These are phyloP conservation scores for Ianthella basta DNA, from an alignment of 37 sponge, comb jelly and placozoan species.

Conservation along the genomic window DNA sequence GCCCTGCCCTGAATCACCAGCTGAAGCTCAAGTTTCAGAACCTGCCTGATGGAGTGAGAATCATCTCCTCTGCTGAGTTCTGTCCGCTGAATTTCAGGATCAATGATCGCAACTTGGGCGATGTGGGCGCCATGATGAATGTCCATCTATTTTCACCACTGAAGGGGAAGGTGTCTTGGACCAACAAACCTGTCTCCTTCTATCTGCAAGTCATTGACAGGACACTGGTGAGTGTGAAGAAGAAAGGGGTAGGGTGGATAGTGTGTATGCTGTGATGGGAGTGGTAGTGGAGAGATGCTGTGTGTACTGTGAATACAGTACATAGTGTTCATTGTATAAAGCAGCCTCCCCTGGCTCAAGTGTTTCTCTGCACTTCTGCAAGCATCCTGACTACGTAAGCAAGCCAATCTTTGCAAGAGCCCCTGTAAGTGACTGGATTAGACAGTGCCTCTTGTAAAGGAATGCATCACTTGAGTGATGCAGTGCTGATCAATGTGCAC, in stretches of 20 bases:
- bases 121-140: slow-evolving; percentile 93
- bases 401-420: no score
- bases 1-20: slow-evolving; percentile 91
- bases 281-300: slow-evolving; percentile 28
- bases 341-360: no score
- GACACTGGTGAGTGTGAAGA: slow-evolving; percentile 12
- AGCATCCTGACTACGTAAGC: no score
- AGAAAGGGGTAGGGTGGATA: slow-evolving; percentile 10
- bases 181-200: slow-evolving; percentile 92
- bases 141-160: slow-evolving; percentile 82
- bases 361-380: no score
- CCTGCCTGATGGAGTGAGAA: slow-evolving; percentile 59
- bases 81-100: slow-evolving; percentile 95
- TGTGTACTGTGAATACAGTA: slow-evolving; percentile 7
- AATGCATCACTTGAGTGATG: no score
- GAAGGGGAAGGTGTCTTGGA: slow-evolving; percentile 94
- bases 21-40: slow-evolving; percentile 82
- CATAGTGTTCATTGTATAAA: not conserved
- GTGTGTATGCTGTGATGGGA: not conserved
- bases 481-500: no score
- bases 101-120: slow-evolving; percentile 86
- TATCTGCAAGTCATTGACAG: slow-evolving; percentile 92
- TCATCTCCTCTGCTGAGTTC: slow-evolving; percentile 93
- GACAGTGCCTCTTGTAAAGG: no score
- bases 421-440: no score